phyloP scores from a whole-genome alignment of 2,113 vertebrate genomes.

The Saccopteryx leptura region DNA sequence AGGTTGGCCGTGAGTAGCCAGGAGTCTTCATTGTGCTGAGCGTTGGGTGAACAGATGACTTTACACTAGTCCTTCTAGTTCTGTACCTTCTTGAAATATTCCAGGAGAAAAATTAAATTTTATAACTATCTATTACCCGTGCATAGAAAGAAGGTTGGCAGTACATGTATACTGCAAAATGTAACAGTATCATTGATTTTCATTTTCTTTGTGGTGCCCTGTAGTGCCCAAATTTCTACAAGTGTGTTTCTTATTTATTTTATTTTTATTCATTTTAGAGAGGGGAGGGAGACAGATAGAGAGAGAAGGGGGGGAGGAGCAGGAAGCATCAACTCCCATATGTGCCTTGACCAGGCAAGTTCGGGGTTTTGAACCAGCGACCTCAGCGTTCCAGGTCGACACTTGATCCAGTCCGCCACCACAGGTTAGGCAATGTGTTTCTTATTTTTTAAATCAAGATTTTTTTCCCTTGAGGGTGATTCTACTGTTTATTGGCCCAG shows the following conservation, averaged over 20 bases:
- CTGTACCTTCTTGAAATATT: background rate
- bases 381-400: too few relatives aligned
- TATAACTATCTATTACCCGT: background rate
- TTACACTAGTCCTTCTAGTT: background rate
- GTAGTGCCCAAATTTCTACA: background rate
- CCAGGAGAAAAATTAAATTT: background rate
- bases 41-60: background rate
- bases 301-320: too few relatives aligned
- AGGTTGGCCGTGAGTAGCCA: background rate
- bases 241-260: background rate
- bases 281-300: too few relatives aligned
- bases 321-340: too few relatives aligned
- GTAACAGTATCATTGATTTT: background rate
- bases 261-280: too few relatives aligned
- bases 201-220: background rate
- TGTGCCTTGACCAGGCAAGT: too few relatives aligned
- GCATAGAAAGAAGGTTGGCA: background rate
- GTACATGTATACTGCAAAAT: background rate
- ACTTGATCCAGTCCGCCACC: too few relatives aligned
- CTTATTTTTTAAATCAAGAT: background rate
- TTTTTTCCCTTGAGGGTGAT: background rate
- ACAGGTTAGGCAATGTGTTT: too few relatives aligned
- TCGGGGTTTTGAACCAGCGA: too few relatives aligned
- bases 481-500: background rate
- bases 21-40: background rate